Conservation (phyloP, 92 coral and sea anemone species). For the Phenganax subtilis region DNA sequence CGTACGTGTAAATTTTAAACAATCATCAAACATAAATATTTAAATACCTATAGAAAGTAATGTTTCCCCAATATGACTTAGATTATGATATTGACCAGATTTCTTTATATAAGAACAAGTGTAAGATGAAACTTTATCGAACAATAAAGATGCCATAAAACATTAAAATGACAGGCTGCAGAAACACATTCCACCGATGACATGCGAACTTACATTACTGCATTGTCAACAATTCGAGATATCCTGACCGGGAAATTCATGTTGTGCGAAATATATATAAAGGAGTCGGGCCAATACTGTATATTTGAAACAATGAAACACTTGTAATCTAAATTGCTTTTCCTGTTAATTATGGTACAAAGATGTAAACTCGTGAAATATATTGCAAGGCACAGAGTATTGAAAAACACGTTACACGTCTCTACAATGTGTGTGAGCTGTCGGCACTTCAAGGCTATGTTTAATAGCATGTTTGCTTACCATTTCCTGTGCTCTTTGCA, state of each 20-base stretch:
- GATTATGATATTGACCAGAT: not conserved
- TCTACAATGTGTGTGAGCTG: slow-evolving; percentile 9
- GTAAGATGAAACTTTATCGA: not conserved
- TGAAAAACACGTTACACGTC: not conserved
- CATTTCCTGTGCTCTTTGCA: slow-evolving; percentile 34
- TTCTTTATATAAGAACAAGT: not conserved
- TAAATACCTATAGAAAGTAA: no score
- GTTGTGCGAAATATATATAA: slow-evolving; percentile 4
- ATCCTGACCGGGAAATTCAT: slow-evolving; percentile 25
- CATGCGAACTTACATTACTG: not conserved
- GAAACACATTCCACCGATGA: slow-evolving; percentile 13
- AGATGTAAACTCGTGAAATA: not conserved
- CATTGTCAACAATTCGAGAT: slow-evolving; percentile 9
- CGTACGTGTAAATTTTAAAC: no score
- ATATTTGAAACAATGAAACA: slow-evolving; percentile 21
- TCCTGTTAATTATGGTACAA: not conserved
- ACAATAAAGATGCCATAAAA: slow-evolving; percentile 9
- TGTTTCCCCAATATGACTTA: no score
- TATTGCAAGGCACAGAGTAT: not conserved
- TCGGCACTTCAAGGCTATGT: slow-evolving; percentile 23
- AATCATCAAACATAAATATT: no score
- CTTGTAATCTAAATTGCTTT: not conserved
- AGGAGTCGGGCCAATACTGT: slow-evolving; percentile 20
- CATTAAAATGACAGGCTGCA: not conserved
- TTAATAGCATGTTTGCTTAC: slow-evolving; percentile 32